Evolutionary conservation across 2,113 vertebrate genomes (phyloP).

Genomic region (Paraplagusia blochii): DNA sequence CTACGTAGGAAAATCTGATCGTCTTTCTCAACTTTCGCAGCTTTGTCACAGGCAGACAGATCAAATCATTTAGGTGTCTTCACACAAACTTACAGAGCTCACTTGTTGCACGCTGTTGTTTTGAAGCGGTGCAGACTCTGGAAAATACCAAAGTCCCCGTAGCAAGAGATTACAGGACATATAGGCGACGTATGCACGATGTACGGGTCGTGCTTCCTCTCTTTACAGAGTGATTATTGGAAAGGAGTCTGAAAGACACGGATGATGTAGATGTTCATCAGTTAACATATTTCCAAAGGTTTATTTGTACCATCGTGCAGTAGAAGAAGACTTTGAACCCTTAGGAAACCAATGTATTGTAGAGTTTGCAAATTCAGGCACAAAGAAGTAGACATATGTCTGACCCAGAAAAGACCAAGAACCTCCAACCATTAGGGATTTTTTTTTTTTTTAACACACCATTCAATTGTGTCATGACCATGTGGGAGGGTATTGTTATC

Average conservation of each 20-base stretch:
- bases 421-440: too few species aligned
- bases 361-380: too few species aligned
- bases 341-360: too few species aligned
- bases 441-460: too few species aligned
- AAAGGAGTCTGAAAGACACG: background rate
- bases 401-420: too few species aligned
- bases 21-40: slow-evolving; percentile 70
- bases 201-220: slow-evolving; percentile 7
- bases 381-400: too few species aligned
- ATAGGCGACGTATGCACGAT: background rate
- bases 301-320: too few species aligned
- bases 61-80: slow-evolving; percentile 49
- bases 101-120: slow-evolving; percentile 46
- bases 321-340: too few species aligned
- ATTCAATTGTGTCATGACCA: too few species aligned
- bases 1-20: slow-evolving; percentile 95
- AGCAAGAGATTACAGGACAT: slow-evolving; percentile 22
- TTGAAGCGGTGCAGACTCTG: slow-evolving; percentile 39
- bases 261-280: too few species aligned
- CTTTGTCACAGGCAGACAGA: slow-evolving; percentile 53
- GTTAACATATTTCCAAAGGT: too few species aligned
- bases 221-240: slow-evolving; percentile 7
- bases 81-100: slow-evolving; percentile 46
- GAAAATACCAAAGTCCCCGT: slow-evolving; percentile 48
- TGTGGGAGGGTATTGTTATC: too few species aligned